Evolutionary conservation across 1,140 invertebrate genomes (phyloP), one percentile per base, ranked within the genome.

Genomic region (Cherax quadricarinatus): DNA sequence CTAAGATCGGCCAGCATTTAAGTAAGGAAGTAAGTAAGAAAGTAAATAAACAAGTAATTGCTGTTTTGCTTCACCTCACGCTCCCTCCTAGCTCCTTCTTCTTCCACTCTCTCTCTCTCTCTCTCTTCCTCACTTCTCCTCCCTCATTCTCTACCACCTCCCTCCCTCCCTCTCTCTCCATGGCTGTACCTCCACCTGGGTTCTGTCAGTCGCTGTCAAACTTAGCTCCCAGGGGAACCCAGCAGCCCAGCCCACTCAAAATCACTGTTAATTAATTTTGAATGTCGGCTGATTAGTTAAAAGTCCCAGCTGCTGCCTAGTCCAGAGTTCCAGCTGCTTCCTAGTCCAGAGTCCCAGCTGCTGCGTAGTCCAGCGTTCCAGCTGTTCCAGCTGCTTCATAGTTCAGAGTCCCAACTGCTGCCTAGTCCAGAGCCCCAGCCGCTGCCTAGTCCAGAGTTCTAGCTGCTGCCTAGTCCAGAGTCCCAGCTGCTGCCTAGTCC

Each of bases 191-290:
- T 18, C 41, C 62, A 16, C 24, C 41, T 12, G 49, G 41, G 9
- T 21, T 10, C 51, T 82, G 80, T 51, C 51, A n/a, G 16, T 9
- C 49, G 21, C 51, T 82, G 80, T 4, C 80, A 82, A 82, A 82
- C 80, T 82, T 53, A 9, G 48, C 51, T 82, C 80, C 80, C 80
- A 14, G n/a, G 21, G 80, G 80, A 82, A 48, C 3, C 30, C 48
- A n/a, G 21, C 10, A 12, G 48, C 14, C 48, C 49, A 21, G 21
- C 57, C 7, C 2, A 4, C n/a, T 30, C 24, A 86, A 49, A 73
- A 86, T 70, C 70, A 70, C 70, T 51, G 16, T 86, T 49, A 86
- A 86, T 75, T 75, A 73, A 73, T 73, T 49, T 66, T 60, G 53
- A 53, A n/a, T 82, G 49, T 82, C 12, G 80, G 51, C 12, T 53